Base-by-base conservation (phyloP, 2,797 vertebrate genomes). In the Semaprochilodus insignis region DNA sequence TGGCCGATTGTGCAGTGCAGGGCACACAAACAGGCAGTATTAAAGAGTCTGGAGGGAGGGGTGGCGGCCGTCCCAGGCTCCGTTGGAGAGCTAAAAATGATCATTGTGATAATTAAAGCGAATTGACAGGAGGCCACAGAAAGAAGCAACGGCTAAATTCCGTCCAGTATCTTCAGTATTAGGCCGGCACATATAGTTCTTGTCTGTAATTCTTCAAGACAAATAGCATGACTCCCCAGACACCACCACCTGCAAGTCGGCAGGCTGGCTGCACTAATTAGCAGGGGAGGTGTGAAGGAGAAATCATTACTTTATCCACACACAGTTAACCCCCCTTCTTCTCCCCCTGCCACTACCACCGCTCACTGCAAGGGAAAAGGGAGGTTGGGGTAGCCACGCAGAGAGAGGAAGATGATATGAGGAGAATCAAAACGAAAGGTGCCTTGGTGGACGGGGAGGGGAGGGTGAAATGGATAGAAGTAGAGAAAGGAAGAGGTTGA, bases 291-390 rank as follows among this genome's bases (percentile, higher is more conserved):
- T 93, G 91, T 94, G 93, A 93, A 92, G 93, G 92, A 93, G 93
- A 93, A 94, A 94, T 93, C 92, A 92, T 93, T 94, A 94, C 90
- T 94, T 93, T 92, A 93, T 91, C 90, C 90, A 93, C 92, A 92
- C 86, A 89, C 84, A 86, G 88, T 91, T 91, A 88, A 93, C 92
- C 91, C 85, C 83, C 88, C 88, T 60, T 82, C 85, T 85, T 75
- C 48, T 79, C 34, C 70, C 70, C 76, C 78, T 88, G 84, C 88
- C 88, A 72, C 83, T 85, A 87, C 31, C 40, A 86, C 82, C 40
- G 81, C 84, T 80, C 48, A 36, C 67, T 14, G 40, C 17, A 48
- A 14, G 75, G 10, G 36, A 14, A 17, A 34, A 57, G 2, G 60
- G 73, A 7, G 60, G 51, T 27, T 31, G 54, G 25, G 4, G 34